Evolutionary conservation across 2,888 invertebrate species (phyloP), one percentile per base, ranked within the genome.

Genomic region (Lasiommata megera): DNA sequence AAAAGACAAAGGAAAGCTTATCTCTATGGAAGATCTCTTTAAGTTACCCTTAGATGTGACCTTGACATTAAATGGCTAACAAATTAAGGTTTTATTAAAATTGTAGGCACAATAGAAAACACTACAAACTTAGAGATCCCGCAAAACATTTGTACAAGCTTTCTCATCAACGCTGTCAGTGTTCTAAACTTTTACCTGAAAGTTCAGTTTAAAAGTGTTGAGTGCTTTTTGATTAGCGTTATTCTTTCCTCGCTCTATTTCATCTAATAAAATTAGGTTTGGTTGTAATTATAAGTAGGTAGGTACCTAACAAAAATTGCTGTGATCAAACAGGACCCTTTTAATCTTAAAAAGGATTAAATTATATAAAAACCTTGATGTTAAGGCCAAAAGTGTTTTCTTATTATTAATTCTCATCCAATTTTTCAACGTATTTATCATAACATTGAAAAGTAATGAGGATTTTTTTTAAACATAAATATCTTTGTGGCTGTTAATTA

Each of bases 221-320:
- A 53, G 53, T 53, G 53, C 53, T 53, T 43, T 53, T 53, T 53
- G 43, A 53, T 53, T 41, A 53, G 43, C 53, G 43, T 43, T 43
- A 34, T 43, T 41, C 43, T 53, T 53, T 36, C 23, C 43, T 43
- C 18, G 12, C 18, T 36, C 38, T 53, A 29, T 43, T 43, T 12
- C 12, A 34, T 53, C 14, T 43, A 43, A 53, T 46, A 40, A 16
- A 40, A 51, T 51, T 41, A 40, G 17, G 29, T 40, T 16, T 40
- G 7, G 29, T 17, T 31, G 38, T 38, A 50, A 50, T 14, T 37
- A 38, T 38, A 23, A 37, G 9, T 31, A n/a, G n/a, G n/a, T n/a
- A n/a, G n/a, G n/a, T n/a, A n/a, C n/a, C n/a, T n/a, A 31, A 23
- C 17, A 28, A 37, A 50, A 38, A 31, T 11, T 31, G 46, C 14